A percentile compares a stretch with the other conserved stretches of the same genome.
These are phyloP conservation scores for Synanthedon andrenaeformis DNA, from an alignment of 2,888 invertebrate species.

Conservation along the genomic window DNA sequence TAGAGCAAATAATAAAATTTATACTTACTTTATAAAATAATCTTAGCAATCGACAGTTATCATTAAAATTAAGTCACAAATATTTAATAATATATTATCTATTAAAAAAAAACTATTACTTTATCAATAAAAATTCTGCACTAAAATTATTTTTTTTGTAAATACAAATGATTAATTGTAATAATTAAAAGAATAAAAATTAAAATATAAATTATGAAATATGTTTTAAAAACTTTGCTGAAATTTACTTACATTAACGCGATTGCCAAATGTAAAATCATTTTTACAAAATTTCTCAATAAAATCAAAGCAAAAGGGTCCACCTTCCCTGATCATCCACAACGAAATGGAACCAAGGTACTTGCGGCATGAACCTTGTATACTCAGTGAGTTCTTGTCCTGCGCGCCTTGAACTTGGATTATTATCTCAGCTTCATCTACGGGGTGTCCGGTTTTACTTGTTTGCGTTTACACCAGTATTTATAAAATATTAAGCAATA, in stretches of 20 bases:
- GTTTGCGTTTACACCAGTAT: constrained; percentile 12
- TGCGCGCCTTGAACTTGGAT: constrained; percentile 65
- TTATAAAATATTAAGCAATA: not conserved
- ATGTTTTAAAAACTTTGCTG: not conserved
- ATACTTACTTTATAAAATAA: too few relatives aligned
- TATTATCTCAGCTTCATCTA: constrained; percentile 56
- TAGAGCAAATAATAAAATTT: not conserved
- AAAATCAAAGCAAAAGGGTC: constrained; percentile 13
- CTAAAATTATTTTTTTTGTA: too few relatives aligned
- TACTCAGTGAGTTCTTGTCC: constrained; percentile 42
- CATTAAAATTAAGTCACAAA: too few relatives aligned
- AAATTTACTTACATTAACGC: constrained; percentile 25
- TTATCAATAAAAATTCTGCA: too few relatives aligned
- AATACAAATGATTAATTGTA: too few relatives aligned
- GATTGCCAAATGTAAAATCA: constrained; percentile 16
- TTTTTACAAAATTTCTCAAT: constrained; percentile 4
- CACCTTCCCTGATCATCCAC: constrained; percentile 26
- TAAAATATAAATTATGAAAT: not conserved
- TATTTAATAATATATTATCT: too few relatives aligned
- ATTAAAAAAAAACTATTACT: too few relatives aligned
- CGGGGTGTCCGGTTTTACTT: constrained; percentile 29
- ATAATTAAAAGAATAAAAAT: not conserved
- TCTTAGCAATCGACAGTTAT: too few relatives aligned
- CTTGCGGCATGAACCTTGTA: constrained; percentile 52
- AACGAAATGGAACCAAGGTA: constrained; percentile 42